Conservation (phyloP, 2,113 vertebrate genomes). For the Oncorhynchus tshawytscha region DNA sequence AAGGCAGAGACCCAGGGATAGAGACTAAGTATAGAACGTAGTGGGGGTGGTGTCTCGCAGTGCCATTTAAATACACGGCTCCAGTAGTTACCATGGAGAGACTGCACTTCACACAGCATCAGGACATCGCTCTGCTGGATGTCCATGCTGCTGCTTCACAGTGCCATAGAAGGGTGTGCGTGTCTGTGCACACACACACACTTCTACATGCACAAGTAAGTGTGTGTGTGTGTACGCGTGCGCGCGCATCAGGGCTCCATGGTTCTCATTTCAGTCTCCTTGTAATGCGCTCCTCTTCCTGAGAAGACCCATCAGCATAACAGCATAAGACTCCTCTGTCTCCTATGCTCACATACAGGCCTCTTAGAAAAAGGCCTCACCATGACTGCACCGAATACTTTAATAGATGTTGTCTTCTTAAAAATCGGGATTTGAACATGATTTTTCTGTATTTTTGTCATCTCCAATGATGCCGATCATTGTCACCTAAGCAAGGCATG, state of each 20-base stretch:
- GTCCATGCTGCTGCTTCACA: background rate
- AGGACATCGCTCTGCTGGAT: background rate
- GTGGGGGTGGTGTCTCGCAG: conserved; percentile 46
- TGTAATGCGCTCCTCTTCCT: background rate
- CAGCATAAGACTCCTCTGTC: no score
- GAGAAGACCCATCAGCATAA: background rate
- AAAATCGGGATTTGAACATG: no score
- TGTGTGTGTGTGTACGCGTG: background rate
- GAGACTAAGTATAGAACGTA: conserved; percentile 35
- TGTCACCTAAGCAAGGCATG: conserved; percentile 10
- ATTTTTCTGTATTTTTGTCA: no score
- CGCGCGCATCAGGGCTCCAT: background rate
- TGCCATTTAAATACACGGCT: conserved; percentile 62
- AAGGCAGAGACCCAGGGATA: background rate
- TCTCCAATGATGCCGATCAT: background rate
- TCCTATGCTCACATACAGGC: no score
- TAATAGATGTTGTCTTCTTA: background rate
- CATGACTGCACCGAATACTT: conserved; percentile 29
- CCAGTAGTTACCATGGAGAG: conserved; percentile 9
- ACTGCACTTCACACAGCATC: conserved; percentile 59
- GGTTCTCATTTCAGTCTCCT: no score
- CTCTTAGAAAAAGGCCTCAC: no score
- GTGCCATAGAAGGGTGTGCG: conserved; percentile 22
- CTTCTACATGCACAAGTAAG: background rate
- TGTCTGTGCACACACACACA: conserved; percentile 1